A percentile compares a stretch with the other conserved stretches of the same genome.
Evolutionary conservation across 2,797 vertebrate species (phyloP).

Genomic region (Cuculus canorus): DNA sequence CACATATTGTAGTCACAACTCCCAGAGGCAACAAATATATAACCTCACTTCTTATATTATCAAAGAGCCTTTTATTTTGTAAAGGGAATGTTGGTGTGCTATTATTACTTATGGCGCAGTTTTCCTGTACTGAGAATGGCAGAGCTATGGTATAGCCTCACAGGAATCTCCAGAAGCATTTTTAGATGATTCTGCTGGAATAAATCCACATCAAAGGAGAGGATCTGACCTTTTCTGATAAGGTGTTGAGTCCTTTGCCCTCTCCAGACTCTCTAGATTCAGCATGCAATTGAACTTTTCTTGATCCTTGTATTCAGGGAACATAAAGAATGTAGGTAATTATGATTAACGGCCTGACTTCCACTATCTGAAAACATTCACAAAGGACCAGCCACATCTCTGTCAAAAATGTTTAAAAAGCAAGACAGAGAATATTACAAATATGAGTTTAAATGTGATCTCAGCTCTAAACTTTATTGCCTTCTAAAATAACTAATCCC

Average conservation of each 20-base stretch:
- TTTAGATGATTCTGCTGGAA: not conserved
- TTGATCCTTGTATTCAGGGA: not conserved
- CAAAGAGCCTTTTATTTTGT: not conserved
- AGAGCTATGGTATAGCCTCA: accelerated
- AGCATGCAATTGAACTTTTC: not conserved
- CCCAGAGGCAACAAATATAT: not conserved
- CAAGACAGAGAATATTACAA: not conserved
- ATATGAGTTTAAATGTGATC: not conserved
- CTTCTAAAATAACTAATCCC: not conserved
- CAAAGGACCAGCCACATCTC: not conserved
- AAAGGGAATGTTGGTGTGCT: not conserved
- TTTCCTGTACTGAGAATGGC: not conserved
- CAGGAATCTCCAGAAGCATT: not conserved
- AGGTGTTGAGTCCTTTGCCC: not conserved
- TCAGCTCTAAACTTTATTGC: not conserved
- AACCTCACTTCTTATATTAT: not conserved
- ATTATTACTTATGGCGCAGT: accelerated
- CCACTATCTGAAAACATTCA: not conserved
- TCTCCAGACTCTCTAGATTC: not conserved
- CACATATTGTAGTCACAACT: not conserved
- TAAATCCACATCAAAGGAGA: not conserved
- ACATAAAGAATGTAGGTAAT: not conserved
- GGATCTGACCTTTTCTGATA: not conserved
- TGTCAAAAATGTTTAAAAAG: conserved; percentile 6
- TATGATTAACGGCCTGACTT: not conserved